Base-by-base conservation (phyloP, 2,888 invertebrate species). In the Atrina japonica region DNA sequence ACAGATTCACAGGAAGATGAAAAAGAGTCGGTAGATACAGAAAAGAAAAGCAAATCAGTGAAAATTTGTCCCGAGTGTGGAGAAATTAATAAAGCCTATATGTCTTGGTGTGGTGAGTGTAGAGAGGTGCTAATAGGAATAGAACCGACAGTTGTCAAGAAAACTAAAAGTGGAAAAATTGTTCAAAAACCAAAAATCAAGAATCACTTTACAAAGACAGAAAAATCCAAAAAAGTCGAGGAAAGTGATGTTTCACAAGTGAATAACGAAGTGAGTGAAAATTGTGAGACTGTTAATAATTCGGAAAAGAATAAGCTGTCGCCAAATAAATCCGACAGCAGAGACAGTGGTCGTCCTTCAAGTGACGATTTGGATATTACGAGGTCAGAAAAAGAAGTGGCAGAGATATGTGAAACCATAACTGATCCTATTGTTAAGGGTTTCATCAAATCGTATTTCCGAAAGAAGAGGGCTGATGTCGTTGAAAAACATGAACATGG, bases 31-130 rank as follows among this genome's bases (percentile, higher is more conserved):
- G 53, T 25, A 60, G 49, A 71, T 40, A 61, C 67, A 64, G 21
- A 65, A 1, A 77, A 76, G 43, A 68, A 75, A 49, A 72, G 70
- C 7, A 82, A 78, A 61, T 58, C 74, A 47, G 75, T 83, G 14
- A 77, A 80, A 41, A 75, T 83, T 3, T 88, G 88, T 60, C 85
- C 85, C 3, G 86, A 86, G 50, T 88, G 88, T 75, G 68, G 73
- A 16, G 78, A 83, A 16, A 61, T 83, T 29, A 88, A 87, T 63
- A 86, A 86, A 65, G 78, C 77, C 18, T 86, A 87, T 65, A 84
- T 87, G 83, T 78, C 84, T 3, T 87, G 87, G 87, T 88, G 88
- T 63, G 73, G 81, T 6, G 81, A 83, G 1, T 88, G 88, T 79
- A 85, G 87, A 2, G 85, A 84, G 52, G 79, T 86, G 40, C 75